Evolutionary conservation across 2,888 invertebrate species (phyloP).

Genomic region (Thymelicus acteon): DNA sequence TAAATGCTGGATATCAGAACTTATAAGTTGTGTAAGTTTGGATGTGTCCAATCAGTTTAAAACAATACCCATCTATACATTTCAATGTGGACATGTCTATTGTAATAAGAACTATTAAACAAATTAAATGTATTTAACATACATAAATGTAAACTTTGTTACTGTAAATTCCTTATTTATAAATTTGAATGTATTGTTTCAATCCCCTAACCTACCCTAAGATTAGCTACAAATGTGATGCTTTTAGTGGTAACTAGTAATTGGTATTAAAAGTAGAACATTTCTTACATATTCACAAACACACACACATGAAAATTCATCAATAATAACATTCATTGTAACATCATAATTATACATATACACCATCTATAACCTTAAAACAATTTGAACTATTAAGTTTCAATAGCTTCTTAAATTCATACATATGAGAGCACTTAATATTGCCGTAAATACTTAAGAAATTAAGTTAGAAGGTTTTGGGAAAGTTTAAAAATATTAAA

Average conservation of each 20-base stretch:
- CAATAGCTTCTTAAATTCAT: slow-evolving; percentile 15
- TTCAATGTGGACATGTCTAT: too few relatives aligned
- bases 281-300: slow-evolving; percentile 1
- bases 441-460: neutral
- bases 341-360: slow-evolving; percentile 23
- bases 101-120: too few relatives aligned
- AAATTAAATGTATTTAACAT: too few relatives aligned
- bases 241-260: slow-evolving; percentile 19
- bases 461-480: too few relatives aligned
- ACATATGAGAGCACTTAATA: slow-evolving; percentile 12
- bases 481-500: too few relatives aligned
- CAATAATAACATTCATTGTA: slow-evolving; percentile 7
- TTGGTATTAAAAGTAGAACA: slow-evolving; percentile 5
- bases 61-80: too few relatives aligned
- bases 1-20: too few relatives aligned
- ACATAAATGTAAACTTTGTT: neutral
- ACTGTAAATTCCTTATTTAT: neutral
- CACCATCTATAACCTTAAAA: slow-evolving; percentile 36
- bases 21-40: too few relatives aligned
- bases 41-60: too few relatives aligned
- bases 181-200: neutral
- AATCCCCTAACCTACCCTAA: neutral
- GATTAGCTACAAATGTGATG: slow-evolving; percentile 17
- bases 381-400: slow-evolving; percentile 54
- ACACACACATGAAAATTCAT: slow-evolving; percentile 17